Evolutionary conservation across 2,113 vertebrate genomes (phyloP).

Genomic region (Girardinichthys multiradiatus): DNA sequence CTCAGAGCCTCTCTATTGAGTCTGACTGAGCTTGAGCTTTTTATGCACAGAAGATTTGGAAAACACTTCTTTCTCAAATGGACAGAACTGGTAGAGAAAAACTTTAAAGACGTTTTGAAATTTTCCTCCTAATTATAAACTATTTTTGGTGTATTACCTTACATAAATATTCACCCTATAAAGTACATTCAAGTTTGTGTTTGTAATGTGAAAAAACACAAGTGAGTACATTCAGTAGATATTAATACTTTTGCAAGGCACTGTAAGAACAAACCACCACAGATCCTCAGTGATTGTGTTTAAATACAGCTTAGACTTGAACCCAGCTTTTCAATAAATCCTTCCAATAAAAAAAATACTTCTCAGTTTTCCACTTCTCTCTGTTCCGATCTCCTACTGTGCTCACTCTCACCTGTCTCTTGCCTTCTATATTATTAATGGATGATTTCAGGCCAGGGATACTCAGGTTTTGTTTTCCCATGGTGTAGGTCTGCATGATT

Average conservation of each 20-base stretch:
- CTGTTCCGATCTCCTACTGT: neutral
- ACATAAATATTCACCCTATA: neutral
- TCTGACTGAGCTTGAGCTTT: neutral
- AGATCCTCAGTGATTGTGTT: neutral
- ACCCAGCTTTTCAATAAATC: neutral
- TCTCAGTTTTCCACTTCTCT: conserved; percentile 4
- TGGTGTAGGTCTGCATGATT: neutral
- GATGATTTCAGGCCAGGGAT: neutral
- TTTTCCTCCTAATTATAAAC: neutral
- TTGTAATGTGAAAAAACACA: neutral
- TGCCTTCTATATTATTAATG: neutral
- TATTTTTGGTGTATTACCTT: neutral
- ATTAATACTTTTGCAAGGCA: neutral
- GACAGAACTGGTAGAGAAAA: too few species aligned
- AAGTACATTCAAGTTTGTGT: neutral
- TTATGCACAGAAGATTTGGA: neutral
- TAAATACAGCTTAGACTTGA: neutral
- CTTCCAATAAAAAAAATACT: too few species aligned
- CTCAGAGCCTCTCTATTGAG: too few species aligned
- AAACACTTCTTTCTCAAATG: too few species aligned
- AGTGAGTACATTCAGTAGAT: neutral
- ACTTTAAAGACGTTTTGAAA: neutral
- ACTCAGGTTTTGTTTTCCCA: conserved; percentile 3
- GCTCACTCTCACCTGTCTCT: conserved; percentile 1
- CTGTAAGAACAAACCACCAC: neutral